Conservation (phyloP, 2,888 invertebrate genomes). For the Andrena hattorfiana region DNA sequence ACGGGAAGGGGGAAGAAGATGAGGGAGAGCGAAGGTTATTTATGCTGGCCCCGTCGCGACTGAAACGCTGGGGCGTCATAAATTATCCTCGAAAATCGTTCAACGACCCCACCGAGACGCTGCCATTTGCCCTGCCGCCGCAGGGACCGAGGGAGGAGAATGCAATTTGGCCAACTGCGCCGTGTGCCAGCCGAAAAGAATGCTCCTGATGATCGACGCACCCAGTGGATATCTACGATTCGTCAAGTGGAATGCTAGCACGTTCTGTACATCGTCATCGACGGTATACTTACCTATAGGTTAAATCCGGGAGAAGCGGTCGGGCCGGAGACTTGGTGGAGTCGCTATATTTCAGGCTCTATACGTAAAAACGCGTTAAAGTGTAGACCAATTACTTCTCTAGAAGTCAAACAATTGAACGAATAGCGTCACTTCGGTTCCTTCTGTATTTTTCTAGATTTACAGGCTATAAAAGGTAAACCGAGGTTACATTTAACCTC, state of each 20-base stretch:
- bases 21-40: constrained; percentile 48
- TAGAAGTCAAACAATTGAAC: no score
- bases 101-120: constrained; percentile 63
- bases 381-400: no score
- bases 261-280: neutral
- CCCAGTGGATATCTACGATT: constrained; percentile 8
- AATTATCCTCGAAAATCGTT: constrained; percentile 70
- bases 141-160: constrained; percentile 17
- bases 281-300: neutral
- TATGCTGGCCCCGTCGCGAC: constrained; percentile 61
- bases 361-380: no score
- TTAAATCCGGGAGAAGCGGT: no score
- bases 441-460: no score
- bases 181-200: neutral
- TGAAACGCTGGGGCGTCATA: constrained; percentile 63
- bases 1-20: neutral
- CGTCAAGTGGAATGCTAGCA: neutral
- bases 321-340: no score
- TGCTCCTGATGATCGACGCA: constrained; percentile 15
- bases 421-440: no score
- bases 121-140: neutral
- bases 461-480: no score
- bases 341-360: no score
- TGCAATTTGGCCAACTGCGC: constrained; percentile 41
- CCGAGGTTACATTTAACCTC: no score